Evolutionary conservation across 2,797 vertebrate species (phyloP).

Genomic region (Carapus acus): DNA sequence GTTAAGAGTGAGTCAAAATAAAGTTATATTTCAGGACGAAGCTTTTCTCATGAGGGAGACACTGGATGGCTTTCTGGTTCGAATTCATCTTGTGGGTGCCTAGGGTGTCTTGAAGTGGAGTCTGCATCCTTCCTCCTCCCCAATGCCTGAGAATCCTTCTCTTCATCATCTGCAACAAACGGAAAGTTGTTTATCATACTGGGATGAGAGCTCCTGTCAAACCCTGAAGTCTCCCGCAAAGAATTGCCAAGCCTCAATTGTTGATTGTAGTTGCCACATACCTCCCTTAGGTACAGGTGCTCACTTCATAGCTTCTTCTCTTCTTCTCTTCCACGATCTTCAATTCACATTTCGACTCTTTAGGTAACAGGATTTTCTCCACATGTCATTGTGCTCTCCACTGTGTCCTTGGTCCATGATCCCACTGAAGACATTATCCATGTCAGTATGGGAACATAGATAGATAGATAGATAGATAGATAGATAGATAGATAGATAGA

Average conservation of each 20-base stretch:
- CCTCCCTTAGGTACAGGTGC: too few relatives aligned
- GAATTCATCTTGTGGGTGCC: constrained; percentile 12
- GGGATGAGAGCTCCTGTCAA: too few relatives aligned
- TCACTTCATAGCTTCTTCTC: too few relatives aligned
- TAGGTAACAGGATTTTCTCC: too few relatives aligned
- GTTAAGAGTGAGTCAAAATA: constrained; percentile 52
- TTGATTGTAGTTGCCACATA: too few relatives aligned
- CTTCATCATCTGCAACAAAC: constrained; percentile 24
- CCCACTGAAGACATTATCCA: too few relatives aligned
- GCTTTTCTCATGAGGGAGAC: constrained; percentile 42
- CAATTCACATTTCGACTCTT: constrained; percentile 12
- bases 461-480: too few relatives aligned
- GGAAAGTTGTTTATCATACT: not conserved
- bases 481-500: too few relatives aligned
- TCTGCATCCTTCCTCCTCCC: not conserved
- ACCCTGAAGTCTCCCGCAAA: too few relatives aligned
- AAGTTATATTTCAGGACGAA: constrained; percentile 52
- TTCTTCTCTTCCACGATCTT: not conserved
- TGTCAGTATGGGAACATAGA: too few relatives aligned
- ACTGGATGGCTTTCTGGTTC: constrained; percentile 6
- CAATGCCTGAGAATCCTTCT: too few relatives aligned
- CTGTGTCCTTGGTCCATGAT: constrained; percentile 16
- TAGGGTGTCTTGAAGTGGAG: rapidly evolving
- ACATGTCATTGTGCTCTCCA: constrained; percentile 28
- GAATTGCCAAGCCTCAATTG: too few relatives aligned